Conservation (phyloP, 2,113 vertebrate species). For the Meriones unguiculatus region DNA sequence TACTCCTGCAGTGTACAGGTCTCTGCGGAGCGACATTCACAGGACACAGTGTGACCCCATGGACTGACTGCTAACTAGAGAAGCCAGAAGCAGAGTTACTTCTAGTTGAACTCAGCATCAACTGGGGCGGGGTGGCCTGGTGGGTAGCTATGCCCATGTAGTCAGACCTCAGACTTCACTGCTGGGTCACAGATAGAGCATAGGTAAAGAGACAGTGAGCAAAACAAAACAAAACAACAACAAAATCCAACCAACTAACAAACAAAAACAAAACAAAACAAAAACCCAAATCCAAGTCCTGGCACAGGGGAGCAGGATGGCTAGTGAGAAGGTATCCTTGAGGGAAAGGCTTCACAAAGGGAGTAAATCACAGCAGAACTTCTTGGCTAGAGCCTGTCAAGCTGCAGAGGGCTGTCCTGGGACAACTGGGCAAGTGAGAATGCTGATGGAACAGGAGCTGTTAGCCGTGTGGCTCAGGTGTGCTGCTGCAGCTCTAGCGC, state of each 20-base stretch:
- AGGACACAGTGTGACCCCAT: not conserved
- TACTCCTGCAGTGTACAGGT: not conserved
- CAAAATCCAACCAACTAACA: no score
- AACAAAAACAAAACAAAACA: no score
- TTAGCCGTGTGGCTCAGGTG: no score
- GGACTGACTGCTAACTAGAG: not conserved
- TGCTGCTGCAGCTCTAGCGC: not conserved
- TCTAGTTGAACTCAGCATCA: not conserved
- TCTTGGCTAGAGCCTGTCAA: no score
- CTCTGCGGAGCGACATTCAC: not conserved
- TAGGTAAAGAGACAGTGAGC: not conserved
- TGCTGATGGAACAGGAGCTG: not conserved
- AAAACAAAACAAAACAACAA: not conserved
- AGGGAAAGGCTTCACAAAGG: not conserved
- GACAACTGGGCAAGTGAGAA: not conserved
- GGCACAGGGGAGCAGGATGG: not conserved
- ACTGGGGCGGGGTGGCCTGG: fast-evolving
- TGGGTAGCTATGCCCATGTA: fast-evolving
- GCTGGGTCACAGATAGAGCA: not conserved
- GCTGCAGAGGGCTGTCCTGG: not conserved
- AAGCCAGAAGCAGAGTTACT: not conserved
- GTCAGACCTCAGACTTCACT: not conserved
- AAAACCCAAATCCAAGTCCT: not conserved
- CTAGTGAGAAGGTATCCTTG: not conserved
- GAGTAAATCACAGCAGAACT: fast-evolving